A percentile compares a stretch with the other conserved stretches of the same genome.
These are phyloP conservation scores for Entelurus aequoreus DNA, from an alignment of 2,113 vertebrate genomes.

Conservation along the genomic window DNA sequence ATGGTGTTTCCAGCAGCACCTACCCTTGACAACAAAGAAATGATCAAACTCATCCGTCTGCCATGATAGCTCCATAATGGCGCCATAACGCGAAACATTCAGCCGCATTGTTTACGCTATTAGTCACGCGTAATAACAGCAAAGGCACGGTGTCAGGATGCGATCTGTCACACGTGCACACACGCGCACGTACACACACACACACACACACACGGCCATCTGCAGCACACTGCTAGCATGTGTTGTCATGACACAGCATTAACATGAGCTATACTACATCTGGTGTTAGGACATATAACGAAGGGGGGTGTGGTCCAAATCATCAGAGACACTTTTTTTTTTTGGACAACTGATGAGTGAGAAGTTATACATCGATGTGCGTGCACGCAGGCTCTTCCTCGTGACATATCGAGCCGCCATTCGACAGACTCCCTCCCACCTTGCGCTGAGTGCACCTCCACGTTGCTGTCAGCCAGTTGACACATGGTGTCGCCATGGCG, in stretches of 20 bases:
- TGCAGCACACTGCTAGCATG: slow-evolving; percentile 7
- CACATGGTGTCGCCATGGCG: background rate
- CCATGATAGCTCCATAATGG: slow-evolving; percentile 55
- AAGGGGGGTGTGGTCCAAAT: no score
- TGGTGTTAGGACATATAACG: no score
- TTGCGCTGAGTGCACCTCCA: background rate
- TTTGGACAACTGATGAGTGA: no score
- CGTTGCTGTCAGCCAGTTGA: background rate
- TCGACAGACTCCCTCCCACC: background rate
- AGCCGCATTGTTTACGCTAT: slow-evolving; percentile 55
- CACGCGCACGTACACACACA: background rate
- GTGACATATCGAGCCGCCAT: background rate
- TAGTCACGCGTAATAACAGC: slow-evolving; percentile 47
- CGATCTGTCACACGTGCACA: slow-evolving; percentile 41
- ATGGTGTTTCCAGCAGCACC: slow-evolving; percentile 35
- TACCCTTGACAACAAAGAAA: slow-evolving; percentile 33
- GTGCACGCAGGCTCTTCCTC: no score
- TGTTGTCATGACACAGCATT: slow-evolving; percentile 15
- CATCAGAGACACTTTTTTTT: no score
- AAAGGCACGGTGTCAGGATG: slow-evolving; percentile 35
- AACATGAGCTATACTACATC: background rate
- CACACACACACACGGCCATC: slow-evolving; percentile 5
- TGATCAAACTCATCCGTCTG: slow-evolving; percentile 58
- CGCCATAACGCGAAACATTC: slow-evolving; percentile 56
- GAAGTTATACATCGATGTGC: background rate